Percentiles rank a stretch among this genome's conserved stretches.
These are phyloP conservation scores for Brienomyrus brachyistius DNA, from an alignment of 2,113 vertebrate genomes.

Conservation along the genomic window DNA sequence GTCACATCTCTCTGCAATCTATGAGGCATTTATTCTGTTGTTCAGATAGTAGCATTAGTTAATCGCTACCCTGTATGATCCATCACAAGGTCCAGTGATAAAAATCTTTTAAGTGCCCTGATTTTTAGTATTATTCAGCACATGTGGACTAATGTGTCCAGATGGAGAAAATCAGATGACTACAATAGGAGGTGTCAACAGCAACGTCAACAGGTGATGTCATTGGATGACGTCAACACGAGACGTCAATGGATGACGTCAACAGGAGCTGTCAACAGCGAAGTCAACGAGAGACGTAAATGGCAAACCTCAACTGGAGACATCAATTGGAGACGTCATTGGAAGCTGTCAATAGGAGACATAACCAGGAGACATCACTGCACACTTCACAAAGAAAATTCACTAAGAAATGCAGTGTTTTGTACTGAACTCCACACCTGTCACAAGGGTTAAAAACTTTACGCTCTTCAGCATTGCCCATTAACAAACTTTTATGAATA, in stretches of 20 bases:
- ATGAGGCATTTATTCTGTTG: not conserved
- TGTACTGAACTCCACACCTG: not conserved
- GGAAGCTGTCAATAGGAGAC: not conserved
- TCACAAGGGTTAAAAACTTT: not conserved
- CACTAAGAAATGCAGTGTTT: not conserved
- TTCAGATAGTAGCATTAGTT: not conserved
- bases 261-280: too few species aligned
- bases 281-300: not conserved
- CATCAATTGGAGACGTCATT: not conserved
- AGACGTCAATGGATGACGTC: not conserved
- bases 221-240: not conserved
- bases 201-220: not conserved
- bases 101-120: not conserved
- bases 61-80: not conserved
- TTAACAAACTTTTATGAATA: constrained; percentile 53
- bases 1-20: not conserved
- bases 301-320: not conserved
- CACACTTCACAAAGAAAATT: not conserved
- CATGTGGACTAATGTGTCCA: not conserved
- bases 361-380: not conserved
- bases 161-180: not conserved
- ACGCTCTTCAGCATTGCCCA: not conserved
- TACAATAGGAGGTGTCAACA: not conserved
- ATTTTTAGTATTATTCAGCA: constrained; percentile 18
- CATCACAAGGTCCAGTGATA: constrained; percentile 1